Evolutionary conservation across 2,797 vertebrate species (phyloP).

Genomic region (Sparidentex hasta): DNA sequence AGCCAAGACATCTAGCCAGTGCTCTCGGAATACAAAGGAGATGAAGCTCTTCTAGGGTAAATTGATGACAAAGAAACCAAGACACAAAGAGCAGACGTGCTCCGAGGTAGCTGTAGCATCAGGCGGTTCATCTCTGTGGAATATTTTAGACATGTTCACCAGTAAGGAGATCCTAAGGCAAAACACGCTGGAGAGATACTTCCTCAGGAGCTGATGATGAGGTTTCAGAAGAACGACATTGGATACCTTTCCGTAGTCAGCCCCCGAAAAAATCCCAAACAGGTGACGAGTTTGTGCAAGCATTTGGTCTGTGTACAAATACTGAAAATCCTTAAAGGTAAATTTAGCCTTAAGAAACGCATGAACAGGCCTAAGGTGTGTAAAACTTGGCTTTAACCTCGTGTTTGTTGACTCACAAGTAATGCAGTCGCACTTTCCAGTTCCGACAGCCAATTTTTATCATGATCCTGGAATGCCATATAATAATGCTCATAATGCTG

Average conservation of each 20-base stretch:
- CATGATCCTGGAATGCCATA: constrained; percentile 9
- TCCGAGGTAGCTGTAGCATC: no score
- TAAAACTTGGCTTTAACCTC: background rate
- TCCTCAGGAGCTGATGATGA: no score
- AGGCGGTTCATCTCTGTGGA: no score
- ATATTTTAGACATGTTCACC: no score
- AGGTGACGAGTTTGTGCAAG: background rate
- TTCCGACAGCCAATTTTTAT: background rate
- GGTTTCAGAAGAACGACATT: no score
- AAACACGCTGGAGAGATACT: no score
- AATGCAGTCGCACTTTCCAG: constrained; percentile 28
- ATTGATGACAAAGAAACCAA: background rate
- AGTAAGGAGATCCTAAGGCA: no score
- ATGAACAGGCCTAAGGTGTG: background rate
- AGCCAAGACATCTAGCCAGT: background rate
- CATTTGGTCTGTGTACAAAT: background rate
- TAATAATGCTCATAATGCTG: no score
- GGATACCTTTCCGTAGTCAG: background rate
- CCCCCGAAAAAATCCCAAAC: background rate
- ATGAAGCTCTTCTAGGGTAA: background rate
- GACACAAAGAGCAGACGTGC: no score
- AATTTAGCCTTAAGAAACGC: background rate
- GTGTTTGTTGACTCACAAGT: constrained; percentile 55
- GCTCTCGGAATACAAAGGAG: background rate
- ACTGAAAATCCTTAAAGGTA: background rate